Base-by-base conservation (phyloP, 2,888 invertebrate genomes). In the Alcis repandata region DNA sequence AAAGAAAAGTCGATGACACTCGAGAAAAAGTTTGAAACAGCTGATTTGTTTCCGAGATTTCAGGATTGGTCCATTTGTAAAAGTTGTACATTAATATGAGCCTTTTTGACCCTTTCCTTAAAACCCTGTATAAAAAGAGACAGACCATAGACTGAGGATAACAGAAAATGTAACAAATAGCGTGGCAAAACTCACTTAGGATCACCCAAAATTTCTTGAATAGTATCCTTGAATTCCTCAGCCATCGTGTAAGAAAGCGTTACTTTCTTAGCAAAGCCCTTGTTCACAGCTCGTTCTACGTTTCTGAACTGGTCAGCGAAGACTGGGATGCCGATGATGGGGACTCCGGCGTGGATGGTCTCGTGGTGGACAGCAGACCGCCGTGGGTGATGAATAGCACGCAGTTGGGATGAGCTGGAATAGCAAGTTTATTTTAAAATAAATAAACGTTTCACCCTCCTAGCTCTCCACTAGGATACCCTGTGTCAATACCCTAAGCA, bases 381-480 rank as follows among this genome's bases (percentile, higher is more conserved):
- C 90, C 88, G 38, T 90, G 89, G 0, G 88, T 86, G 48, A 90
- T 87, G 65, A 90, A 89, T 0, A 89, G 72, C 0, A 81, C 49
- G 63, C 85, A 86, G 60, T 88, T 90, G 1, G 84, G 83, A 57
- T 90, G 90, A 13, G 84, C 90, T 90, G 79, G 0, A 78, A 84
- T 27, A 7, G 32, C 10, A 53, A 22, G n/a, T 43, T 7, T 0
- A 43, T 9, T 10, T 9, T 17, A 43, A 17, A 13, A 40, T 40
- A 4, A 4, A 15, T 7, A 27, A 27, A n/a, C n/a, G n/a, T n/a
- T n/a, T n/a, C n/a, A n/a, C n/a, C n/a, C n/a, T n/a, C n/a, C n/a
- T n/a, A n/a, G n/a, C n/a, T n/a, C n/a, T n/a, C n/a, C n/a, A n/a
- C n/a, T n/a, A n/a, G n/a, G n/a, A n/a, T n/a, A n/a, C n/a, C n/a